These are phyloP conservation scores for Bambusicola thoracicus DNA, from an alignment of 2,113 vertebrate genomes.

Conservation along the genomic window DNA sequence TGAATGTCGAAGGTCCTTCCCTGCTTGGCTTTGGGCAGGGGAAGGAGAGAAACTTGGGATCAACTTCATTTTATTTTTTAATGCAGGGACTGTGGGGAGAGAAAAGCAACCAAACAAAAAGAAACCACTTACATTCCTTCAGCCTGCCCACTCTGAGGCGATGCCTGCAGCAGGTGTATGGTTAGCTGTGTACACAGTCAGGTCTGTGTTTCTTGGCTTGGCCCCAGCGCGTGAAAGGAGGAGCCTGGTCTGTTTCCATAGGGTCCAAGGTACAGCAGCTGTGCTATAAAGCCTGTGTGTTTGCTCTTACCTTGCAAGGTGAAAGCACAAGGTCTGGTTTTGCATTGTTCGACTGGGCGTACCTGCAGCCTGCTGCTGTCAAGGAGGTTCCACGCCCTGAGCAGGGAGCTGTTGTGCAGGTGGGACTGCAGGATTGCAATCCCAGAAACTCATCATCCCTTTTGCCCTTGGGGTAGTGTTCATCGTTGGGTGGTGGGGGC, in stretches of 20 bases:
- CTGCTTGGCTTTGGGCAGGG: not conserved
- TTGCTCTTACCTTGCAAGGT: not conserved
- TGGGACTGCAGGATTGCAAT: accelerated
- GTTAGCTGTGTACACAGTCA: not conserved
- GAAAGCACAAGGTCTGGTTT: not conserved
- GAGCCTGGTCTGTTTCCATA: accelerated
- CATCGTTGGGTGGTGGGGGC: accelerated
- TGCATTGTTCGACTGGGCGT: not conserved
- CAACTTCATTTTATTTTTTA: not conserved
- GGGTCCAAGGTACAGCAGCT: accelerated
- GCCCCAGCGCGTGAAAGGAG: not conserved
- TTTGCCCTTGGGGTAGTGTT: not conserved
- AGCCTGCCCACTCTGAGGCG: not conserved
- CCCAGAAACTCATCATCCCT: accelerated
- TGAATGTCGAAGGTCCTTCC: not conserved
- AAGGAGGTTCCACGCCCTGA: accelerated
- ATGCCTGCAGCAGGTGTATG: not conserved
- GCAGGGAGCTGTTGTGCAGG: not conserved
- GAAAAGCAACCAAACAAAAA: not conserved
- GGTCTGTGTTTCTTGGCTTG: not conserved
- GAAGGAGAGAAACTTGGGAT: slow-evolving; percentile 48
- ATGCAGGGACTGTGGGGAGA: not conserved
- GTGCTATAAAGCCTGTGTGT: accelerated
- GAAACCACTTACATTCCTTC: slow-evolving; percentile 60
- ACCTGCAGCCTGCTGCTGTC: not conserved